A percentile compares a stretch with the other conserved stretches of the same genome.
Evolutionary conservation across 2,888 invertebrate genomes (phyloP).

Genomic region (Nomada hirtipes): DNA sequence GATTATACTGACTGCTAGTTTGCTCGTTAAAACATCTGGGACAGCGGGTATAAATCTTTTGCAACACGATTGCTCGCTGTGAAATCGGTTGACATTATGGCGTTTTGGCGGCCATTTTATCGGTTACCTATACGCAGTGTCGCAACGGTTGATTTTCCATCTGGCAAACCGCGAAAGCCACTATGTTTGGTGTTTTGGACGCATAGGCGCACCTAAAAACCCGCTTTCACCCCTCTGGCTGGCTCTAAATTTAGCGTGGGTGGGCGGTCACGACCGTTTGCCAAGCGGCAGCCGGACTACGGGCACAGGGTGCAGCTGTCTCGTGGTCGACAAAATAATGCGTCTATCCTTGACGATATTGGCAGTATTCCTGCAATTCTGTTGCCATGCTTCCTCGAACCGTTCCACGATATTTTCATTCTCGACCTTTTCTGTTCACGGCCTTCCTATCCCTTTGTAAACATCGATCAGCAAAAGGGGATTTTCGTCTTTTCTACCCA

Average conservation of each 20-base stretch:
- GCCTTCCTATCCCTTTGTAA: conserved; percentile 24
- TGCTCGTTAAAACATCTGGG: neutral
- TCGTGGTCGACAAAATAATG: conserved; percentile 67
- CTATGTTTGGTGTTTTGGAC: conserved; percentile 54
- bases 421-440: conserved; percentile 11
- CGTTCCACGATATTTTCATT: conserved; percentile 37
- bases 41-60: neutral
- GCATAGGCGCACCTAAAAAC: conserved; percentile 54
- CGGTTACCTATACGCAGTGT: conserved; percentile 11
- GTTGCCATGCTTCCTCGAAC: conserved; percentile 31
- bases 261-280: conserved; percentile 77
- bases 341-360: conserved; percentile 60
- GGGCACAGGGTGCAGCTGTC: conserved; percentile 75
- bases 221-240: conserved; percentile 58
- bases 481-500: conserved; percentile 22
- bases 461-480: conserved; percentile 12
- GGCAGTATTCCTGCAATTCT: conserved; percentile 49
- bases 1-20: no score
- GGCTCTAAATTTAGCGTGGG: conserved; percentile 81
- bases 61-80: conserved; percentile 3
- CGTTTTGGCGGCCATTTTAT: conserved; percentile 1
- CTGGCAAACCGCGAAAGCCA: conserved; percentile 36
- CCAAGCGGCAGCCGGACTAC: conserved; percentile 73
- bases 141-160: conserved; percentile 33
- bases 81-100: conserved; percentile 12